Evolutionary conservation across 2,888 invertebrate species (phyloP), one percentile per base, ranked within the genome.

Genomic region (Philopedon plagiatum): DNA sequence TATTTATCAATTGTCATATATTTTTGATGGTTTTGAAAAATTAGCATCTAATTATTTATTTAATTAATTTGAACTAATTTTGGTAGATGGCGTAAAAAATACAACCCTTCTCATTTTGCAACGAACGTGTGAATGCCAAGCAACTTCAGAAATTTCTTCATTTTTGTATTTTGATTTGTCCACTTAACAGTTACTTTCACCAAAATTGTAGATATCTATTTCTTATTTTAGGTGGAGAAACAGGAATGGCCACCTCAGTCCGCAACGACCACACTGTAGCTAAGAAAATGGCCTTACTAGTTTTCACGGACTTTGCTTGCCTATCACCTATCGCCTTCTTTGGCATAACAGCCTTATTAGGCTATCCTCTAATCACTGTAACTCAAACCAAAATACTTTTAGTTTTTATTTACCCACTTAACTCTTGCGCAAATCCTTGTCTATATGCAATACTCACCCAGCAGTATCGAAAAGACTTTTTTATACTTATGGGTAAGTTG

Each of bases 341-440:
- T 78, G 90, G 90, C 5, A 81, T 91, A 39, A 91, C 91, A 0
- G 91, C 91, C 3, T 87, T 91, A 1, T 85, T 90, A 44, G 91
- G 91, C 11, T 85, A 87, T 73, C 90, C 91, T 0, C 84, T 91
- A 34, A 90, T 92, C 61, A 88, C 83, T n/a, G 87, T 87, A 0
- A 86, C 87, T 2, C 85, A 86, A 75, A 85, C 86, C 3, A 87
- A 87, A 79, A 87, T 92, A 63, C 86, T 91, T 5, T 82, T 90
- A 73, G 91, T 92, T 8, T 91, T 91, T 80, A 90, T 92, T 83
- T 90, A 91, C 80, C 92, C 92, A 0, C 85, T 92, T 75, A 92
- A 92, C 83, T 89, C 90, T 1, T 91, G 91, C 80, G 90, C 91
- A 71, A 92, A 92, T 81, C 92, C 92, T 0, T 91, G 90, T 80